Conservation (phyloP, 2,113 vertebrate species). For the Alectura lathami region DNA sequence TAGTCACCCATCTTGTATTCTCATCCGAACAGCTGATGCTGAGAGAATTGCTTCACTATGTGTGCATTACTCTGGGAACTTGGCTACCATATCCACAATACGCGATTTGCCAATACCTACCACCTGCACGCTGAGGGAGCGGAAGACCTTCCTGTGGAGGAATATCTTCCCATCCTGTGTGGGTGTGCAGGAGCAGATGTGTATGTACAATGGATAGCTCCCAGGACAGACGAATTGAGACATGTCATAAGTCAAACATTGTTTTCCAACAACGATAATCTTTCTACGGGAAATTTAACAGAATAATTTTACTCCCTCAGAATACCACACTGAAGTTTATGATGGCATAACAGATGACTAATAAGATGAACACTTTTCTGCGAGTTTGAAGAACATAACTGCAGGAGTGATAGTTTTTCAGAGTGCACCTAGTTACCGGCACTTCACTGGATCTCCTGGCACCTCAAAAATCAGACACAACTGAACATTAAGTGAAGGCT, state of each 20-base stretch:
- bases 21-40: background rate
- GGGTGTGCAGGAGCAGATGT: slow-evolving; percentile 68
- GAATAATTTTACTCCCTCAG: background rate
- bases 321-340: background rate
- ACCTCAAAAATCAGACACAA: background rate
- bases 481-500: background rate
- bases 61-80: slow-evolving; percentile 38
- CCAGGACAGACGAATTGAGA: slow-evolving; percentile 45
- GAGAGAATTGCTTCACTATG: background rate
- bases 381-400: background rate
- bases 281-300: slow-evolving; percentile 39
- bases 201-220: slow-evolving; percentile 13
- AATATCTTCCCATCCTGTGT: slow-evolving; percentile 62
- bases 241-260: slow-evolving; percentile 30
- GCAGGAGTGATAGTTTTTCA: background rate
- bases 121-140: slow-evolving; percentile 39
- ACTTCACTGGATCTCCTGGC: background rate
- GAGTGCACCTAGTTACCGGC: background rate
- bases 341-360: background rate
- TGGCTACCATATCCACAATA: background rate
- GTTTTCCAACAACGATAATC: slow-evolving; percentile 39
- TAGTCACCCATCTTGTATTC: slow-evolving; percentile 3
- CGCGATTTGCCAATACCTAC: slow-evolving; percentile 21
- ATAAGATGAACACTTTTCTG: background rate
- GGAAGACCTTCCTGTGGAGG: slow-evolving; percentile 65